Base-by-base conservation (phyloP, 2,888 invertebrate genomes). In the Pseudanteris insignis region DNA sequence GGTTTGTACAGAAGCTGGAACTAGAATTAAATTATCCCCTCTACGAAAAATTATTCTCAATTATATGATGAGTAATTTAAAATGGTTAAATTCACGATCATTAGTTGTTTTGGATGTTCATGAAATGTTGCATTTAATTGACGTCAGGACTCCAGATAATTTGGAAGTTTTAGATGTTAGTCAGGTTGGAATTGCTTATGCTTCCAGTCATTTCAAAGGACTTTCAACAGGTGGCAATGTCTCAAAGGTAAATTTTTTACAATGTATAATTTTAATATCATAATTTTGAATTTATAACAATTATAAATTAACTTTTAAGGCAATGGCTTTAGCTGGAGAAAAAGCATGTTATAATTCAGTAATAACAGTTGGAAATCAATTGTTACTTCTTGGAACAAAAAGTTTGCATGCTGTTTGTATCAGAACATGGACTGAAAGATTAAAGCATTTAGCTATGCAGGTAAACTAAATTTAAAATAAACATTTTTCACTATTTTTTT, bases 171-270 rank as follows among this genome's bases (percentile, higher is more conserved):
- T 92, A 64, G 94, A 95, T 77, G 84, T 94, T 66, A 89, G 89
- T 21, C 86, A 86, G 72, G 89, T 92, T 9, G 89, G 91, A 28
- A 84, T 94, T 28, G 91, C 94, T 0, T 94, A 94, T 73, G 89
- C 91, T 32, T 92, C 92, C 21, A 91, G 93, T 30, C 92, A 91
- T 79, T 92, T 91, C 74, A 87, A 95, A 83, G 97, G 92, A 0
- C 83, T 96, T 28, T 95, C 96, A 60, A 97, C 97, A 0, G 98
- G 98, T 3, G 96, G 97, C 0, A 94, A 95, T 75, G 98, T 89
- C 67, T 84, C 91, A 59, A 79, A 79, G 72, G 76, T 76, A 67
- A 43, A 5, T 5, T 21, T n/a, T n/a, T n/a, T n/a, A n/a, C n/a
- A n/a, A n/a, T n/a, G n/a, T n/a, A n/a, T n/a, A n/a, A n/a, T n/a